These are phyloP conservation scores for Chrysolina americana DNA, from an alignment of 2,888 invertebrate species.

Conservation along the genomic window DNA sequence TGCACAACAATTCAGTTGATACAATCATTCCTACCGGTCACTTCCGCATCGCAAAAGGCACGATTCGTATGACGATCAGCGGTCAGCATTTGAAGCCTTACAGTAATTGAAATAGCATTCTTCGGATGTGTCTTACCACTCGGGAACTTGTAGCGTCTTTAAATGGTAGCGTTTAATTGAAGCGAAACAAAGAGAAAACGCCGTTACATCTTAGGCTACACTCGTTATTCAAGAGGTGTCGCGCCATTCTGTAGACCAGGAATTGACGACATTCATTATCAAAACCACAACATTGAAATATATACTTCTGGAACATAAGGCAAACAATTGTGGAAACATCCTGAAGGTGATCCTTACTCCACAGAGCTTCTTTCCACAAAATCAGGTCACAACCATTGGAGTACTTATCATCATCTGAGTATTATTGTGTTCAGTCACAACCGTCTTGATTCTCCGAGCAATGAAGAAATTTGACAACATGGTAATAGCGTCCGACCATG, in stretches of 20 bases:
- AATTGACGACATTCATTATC: neutral
- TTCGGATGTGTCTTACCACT: slow-evolving; percentile 19
- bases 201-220: neutral
- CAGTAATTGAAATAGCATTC: slow-evolving; percentile 23
- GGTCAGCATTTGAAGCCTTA: slow-evolving; percentile 11
- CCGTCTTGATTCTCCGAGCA: no score
- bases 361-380: no score
- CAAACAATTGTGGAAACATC: no score
- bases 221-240: slow-evolving; percentile 16
- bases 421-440: no score
- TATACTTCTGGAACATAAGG: neutral
- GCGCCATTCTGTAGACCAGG: neutral
- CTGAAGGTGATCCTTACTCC: no score
- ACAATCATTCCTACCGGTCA: neutral
- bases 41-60: slow-evolving; percentile 1
- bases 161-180: slow-evolving; percentile 21
- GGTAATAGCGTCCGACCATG: no score
- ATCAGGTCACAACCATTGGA: no score
- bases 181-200: slow-evolving; percentile 14
- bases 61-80: neutral
- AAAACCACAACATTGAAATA: neutral
- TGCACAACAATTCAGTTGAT: slow-evolving; percentile 1
- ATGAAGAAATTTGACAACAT: no score
- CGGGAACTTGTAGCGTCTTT: neutral
- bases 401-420: no score